These are phyloP conservation scores for Carapus acus DNA, from an alignment of 2,797 vertebrate species.

Conservation along the genomic window DNA sequence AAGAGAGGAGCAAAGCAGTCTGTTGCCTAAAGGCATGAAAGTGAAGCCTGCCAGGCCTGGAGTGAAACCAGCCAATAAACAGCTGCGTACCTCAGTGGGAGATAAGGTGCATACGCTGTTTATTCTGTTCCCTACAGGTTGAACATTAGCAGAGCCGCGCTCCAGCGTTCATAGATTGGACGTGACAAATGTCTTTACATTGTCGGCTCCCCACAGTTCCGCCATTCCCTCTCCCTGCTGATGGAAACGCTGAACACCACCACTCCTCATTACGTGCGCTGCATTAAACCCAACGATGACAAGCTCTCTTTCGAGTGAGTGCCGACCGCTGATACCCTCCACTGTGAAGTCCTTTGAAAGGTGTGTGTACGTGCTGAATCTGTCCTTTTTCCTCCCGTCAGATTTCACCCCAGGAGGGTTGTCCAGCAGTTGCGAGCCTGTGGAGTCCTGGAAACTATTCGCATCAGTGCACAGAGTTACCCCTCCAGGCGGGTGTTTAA, in stretches of 20 bases:
- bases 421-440: slow-evolving; percentile 95
- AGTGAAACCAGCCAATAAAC: slow-evolving; percentile 84
- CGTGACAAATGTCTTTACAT: neutral
- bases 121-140: slow-evolving; percentile 24
- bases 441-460: slow-evolving; percentile 94
- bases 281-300: slow-evolving; percentile 95
- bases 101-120: slow-evolving; percentile 79
- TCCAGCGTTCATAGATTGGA: neutral
- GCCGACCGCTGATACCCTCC: neutral
- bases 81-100: slow-evolving; percentile 88
- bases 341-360: neutral
- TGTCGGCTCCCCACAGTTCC: slow-evolving; percentile 74
- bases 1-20: slow-evolving; percentile 68
- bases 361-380: slow-evolving; percentile 4
- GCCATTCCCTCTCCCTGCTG: slow-evolving; percentile 86
- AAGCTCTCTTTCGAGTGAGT: slow-evolving; percentile 94
- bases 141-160: neutral
- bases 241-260: slow-evolving; percentile 95
- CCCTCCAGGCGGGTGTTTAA: slow-evolving; percentile 82
- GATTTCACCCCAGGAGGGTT: slow-evolving; percentile 88
- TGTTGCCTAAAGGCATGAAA: slow-evolving; percentile 68
- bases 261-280: slow-evolving; percentile 95
- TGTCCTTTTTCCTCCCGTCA: slow-evolving; percentile 41
- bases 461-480: slow-evolving; percentile 95
- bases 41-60: slow-evolving; percentile 83